Conservation (phyloP, 53 echinoderm and acorn worm species). For the Glandiceps talaboti region DNA sequence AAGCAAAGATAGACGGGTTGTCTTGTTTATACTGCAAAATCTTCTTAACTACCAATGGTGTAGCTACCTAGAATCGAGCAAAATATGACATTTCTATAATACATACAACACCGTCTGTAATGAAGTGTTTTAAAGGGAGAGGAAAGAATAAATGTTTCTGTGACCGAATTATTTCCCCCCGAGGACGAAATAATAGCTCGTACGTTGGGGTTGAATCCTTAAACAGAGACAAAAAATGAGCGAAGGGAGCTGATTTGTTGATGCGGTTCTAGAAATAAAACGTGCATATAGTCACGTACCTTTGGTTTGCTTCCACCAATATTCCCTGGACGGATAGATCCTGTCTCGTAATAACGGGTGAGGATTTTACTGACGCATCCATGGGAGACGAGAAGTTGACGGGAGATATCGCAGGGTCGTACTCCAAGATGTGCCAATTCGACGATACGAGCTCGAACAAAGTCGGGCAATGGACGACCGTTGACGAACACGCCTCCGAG, state of each 20-base stretch:
- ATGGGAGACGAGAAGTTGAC: conserved; percentile 84
- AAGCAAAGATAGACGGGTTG: conserved; percentile 95
- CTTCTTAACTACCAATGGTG: conserved; percentile 86
- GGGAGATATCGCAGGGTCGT: conserved; percentile 84
- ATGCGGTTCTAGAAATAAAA: too few species aligned
- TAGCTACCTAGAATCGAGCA: conserved; percentile 78
- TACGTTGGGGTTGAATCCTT: too few species aligned
- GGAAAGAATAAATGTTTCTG: too few species aligned
- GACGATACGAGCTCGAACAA: conserved; percentile 87
- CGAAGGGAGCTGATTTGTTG: too few species aligned
- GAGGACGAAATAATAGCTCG: too few species aligned
- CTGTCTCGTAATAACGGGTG: conserved; percentile 95
- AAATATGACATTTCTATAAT: too few species aligned
- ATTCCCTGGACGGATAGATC: conserved; percentile 90
- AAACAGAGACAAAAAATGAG: too few species aligned
- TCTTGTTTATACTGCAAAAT: conserved; percentile 89
- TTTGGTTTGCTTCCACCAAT: conserved; percentile 98
- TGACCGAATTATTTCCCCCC: too few species aligned
- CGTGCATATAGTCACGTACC: too few species aligned
- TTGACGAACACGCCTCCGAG: conserved; percentile 92
- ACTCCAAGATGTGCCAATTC: conserved; percentile 90
- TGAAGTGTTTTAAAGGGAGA: too few species aligned
- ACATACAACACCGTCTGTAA: too few species aligned
- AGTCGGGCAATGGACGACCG: conserved; percentile 85
- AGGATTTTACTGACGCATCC: conserved; percentile 94